phyloP scores from a whole-genome alignment of 2,113 vertebrate species.

The Gasterosteus nipponicus region DNA sequence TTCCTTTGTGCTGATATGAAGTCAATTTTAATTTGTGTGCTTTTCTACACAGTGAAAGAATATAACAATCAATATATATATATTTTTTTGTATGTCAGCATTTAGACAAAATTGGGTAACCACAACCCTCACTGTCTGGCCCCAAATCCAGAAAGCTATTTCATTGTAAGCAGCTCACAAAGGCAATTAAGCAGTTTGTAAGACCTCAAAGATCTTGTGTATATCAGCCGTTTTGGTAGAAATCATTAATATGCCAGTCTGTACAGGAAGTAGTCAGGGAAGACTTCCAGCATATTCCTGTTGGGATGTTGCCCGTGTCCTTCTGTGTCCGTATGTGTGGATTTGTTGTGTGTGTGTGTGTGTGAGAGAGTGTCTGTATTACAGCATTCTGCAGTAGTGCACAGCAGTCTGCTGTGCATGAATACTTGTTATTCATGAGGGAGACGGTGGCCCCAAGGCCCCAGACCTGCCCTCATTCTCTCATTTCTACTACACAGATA shows the following conservation, averaged over 20 bases:
- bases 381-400: conserved; percentile 26
- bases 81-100: background rate
- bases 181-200: background rate
- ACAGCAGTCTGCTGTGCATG: conserved; percentile 57
- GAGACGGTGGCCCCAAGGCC: conserved; percentile 61
- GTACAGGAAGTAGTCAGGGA: background rate
- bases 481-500: conserved; percentile 60
- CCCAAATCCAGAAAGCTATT: background rate
- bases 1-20: background rate
- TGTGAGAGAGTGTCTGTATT: conserved; percentile 4
- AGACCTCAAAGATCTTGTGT: background rate
- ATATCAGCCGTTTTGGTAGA: background rate
- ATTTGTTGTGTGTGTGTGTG: conserved; percentile 12
- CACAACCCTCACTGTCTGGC: background rate
- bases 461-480: conserved; percentile 63
- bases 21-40: background rate
- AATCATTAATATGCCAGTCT: background rate
- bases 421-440: conserved; percentile 76
- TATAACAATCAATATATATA: too few relatives aligned
- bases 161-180: background rate
- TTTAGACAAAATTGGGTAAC: background rate
- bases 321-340: conserved; percentile 19
- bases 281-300: background rate
- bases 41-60: background rate
- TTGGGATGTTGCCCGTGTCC: background rate